These are phyloP conservation scores for Syngnathus typhle DNA, from an alignment of 2,113 vertebrate genomes.

Conservation along the genomic window DNA sequence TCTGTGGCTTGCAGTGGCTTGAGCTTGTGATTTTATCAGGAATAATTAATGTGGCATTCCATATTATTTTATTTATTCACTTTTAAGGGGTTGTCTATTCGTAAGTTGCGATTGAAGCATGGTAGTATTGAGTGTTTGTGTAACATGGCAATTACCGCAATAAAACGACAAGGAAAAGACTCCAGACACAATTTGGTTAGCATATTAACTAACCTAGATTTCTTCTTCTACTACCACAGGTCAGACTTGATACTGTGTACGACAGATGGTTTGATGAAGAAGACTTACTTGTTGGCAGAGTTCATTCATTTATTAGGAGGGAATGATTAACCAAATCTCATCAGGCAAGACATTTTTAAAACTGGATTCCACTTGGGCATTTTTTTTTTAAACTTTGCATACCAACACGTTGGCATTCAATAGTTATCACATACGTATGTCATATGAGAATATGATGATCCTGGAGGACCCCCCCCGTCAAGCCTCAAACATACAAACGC, in stretches of 20 bases:
- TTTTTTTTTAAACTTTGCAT: background rate
- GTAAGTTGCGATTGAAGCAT: background rate
- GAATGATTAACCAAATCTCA: no score
- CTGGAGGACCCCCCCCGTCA: conserved; percentile 38
- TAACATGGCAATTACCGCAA: background rate
- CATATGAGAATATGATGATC: conserved; percentile 49
- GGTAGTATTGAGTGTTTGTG: background rate
- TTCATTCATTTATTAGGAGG: no score
- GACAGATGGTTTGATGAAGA: background rate
- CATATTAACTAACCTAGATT: background rate
- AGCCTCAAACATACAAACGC: conserved; percentile 40
- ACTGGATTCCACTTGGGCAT: background rate
- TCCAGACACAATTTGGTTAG: background rate
- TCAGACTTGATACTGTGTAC: background rate
- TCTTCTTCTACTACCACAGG: background rate
- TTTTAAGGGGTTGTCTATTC: no score
- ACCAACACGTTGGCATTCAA: background rate
- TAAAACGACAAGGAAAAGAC: background rate
- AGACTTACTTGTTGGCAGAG: background rate
- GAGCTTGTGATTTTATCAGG: background rate
- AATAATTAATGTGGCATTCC: background rate
- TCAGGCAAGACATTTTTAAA: background rate
- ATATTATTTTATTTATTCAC: background rate
- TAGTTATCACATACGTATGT: conserved; percentile 1
- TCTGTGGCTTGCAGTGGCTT: background rate